These are phyloP conservation scores for Fragum fragum DNA, from an alignment of 2,888 invertebrate species.

Conservation along the genomic window DNA sequence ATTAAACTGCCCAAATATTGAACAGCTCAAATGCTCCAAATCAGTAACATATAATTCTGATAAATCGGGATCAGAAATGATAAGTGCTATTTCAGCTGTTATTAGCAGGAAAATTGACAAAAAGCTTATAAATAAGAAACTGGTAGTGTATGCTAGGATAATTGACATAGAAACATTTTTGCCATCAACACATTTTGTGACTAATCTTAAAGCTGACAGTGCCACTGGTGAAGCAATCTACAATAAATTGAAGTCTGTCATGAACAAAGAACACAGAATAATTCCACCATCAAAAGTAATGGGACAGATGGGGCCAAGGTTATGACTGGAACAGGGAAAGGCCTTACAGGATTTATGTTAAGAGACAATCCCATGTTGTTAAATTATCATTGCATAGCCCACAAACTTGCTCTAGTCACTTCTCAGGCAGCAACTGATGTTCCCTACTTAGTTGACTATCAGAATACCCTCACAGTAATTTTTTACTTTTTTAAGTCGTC, in stretches of 20 bases:
- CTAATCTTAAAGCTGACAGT: no score
- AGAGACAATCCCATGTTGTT: slow-evolving; percentile 34
- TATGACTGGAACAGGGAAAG: slow-evolving; percentile 39
- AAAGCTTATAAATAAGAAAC: slow-evolving; percentile 7
- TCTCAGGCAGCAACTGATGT: slow-evolving; percentile 36
- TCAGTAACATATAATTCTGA: slow-evolving; percentile 33
- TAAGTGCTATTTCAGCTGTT: background rate
- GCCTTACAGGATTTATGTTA: slow-evolving; percentile 28
- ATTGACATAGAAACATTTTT: background rate
- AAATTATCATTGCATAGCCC: slow-evolving; percentile 43
- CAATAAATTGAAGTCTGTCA: slow-evolving; percentile 16
- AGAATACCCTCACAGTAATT: slow-evolving; percentile 24
- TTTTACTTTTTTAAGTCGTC: slow-evolving; percentile 41
- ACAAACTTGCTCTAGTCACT: slow-evolving; percentile 32
- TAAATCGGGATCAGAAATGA: slow-evolving; percentile 22
- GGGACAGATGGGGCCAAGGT: slow-evolving; percentile 27
- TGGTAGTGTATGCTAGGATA: slow-evolving; percentile 30
- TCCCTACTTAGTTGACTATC: slow-evolving; percentile 27
- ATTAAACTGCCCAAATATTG: slow-evolving; percentile 33
- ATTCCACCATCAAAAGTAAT: slow-evolving; percentile 10
- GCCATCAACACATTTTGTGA: no score
- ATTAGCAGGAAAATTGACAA: slow-evolving; percentile 15
- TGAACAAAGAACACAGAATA: no score
- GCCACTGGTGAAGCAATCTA: slow-evolving; percentile 40
- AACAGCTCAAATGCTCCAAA: slow-evolving; percentile 12